phyloP scores from a whole-genome alignment of 2,113 vertebrate species.

The Gymnobelideus leadbeateri region DNA sequence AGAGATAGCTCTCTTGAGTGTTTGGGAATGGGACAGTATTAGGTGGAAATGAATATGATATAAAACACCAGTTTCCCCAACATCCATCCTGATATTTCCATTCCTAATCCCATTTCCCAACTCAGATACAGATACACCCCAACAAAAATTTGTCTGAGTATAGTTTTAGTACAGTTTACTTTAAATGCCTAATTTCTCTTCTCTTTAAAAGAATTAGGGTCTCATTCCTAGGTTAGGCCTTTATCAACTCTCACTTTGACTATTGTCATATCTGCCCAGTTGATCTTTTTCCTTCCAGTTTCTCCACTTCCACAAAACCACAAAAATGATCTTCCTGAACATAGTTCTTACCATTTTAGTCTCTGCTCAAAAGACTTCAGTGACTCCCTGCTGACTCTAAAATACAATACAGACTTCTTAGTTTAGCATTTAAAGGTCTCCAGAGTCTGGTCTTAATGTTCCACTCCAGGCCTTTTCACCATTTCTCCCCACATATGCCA shows the following conservation, averaged over 20 bases:
- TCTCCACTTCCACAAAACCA: neutral
- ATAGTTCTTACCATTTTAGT: neutral
- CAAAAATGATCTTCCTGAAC: neutral
- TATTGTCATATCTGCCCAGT: neutral
- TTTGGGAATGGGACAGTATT: neutral
- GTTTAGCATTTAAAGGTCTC: neutral
- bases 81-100: neutral
- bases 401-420: neutral
- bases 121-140: neutral
- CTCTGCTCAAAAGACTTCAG: neutral
- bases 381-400: neutral
- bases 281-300: neutral
- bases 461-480: neutral
- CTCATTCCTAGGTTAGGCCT: neutral
- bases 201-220: neutral
- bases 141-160: neutral
- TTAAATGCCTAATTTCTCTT: neutral
- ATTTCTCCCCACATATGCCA: neutral
- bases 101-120: too few relatives aligned
- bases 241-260: neutral
- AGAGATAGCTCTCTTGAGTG: neutral
- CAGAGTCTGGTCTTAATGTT: neutral
- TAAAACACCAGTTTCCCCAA: neutral
- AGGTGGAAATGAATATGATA: neutral
- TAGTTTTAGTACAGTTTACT: neutral